Evolutionary conservation across 2,797 vertebrate genomes (phyloP).

Genomic region (Sebastes steindachneri): DNA sequence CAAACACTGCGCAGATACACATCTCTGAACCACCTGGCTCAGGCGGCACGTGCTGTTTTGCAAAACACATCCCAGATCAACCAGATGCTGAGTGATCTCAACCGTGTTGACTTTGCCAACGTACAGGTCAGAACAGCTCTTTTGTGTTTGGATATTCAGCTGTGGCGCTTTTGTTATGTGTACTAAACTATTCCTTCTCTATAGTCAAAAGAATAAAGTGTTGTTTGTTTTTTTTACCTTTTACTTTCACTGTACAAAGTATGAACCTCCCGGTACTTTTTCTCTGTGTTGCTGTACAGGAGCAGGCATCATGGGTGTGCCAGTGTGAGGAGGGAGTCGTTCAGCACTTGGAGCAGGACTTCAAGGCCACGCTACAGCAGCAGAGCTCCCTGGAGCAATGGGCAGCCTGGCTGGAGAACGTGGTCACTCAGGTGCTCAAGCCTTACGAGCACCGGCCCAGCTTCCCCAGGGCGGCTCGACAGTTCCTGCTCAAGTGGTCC

Average conservation of each 20-base stretch:
- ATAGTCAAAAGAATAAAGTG: not conserved
- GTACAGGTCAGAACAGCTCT: constrained; percentile 89
- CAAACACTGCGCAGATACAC: constrained; percentile 98
- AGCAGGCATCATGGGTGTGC: constrained; percentile 99
- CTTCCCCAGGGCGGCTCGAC: constrained; percentile 94
- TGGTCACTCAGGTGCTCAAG: constrained; percentile 95
- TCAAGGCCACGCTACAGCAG: constrained; percentile 97
- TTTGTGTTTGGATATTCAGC: not conserved
- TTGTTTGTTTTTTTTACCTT: not conserved
- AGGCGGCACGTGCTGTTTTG: constrained; percentile 95
- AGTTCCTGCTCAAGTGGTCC: constrained; percentile 98
- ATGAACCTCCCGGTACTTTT: not conserved
- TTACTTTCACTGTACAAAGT: not conserved
- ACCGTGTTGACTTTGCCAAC: constrained; percentile 97
- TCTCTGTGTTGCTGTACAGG: constrained; percentile 75
- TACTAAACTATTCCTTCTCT: not conserved
- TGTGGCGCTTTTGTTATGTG: not conserved
- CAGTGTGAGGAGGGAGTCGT: constrained; percentile 97
- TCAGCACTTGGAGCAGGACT: constrained; percentile 97
- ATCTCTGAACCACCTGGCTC: constrained; percentile 97
- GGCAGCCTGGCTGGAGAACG: constrained; percentile 95
- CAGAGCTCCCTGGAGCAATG: constrained; percentile 99
- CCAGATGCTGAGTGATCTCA: constrained; percentile 99
- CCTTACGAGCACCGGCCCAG: constrained; percentile 91
- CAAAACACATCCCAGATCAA: constrained; percentile 99